Evolutionary conservation across 2,888 invertebrate genomes (phyloP).

Genomic region (Taenaris catops): DNA sequence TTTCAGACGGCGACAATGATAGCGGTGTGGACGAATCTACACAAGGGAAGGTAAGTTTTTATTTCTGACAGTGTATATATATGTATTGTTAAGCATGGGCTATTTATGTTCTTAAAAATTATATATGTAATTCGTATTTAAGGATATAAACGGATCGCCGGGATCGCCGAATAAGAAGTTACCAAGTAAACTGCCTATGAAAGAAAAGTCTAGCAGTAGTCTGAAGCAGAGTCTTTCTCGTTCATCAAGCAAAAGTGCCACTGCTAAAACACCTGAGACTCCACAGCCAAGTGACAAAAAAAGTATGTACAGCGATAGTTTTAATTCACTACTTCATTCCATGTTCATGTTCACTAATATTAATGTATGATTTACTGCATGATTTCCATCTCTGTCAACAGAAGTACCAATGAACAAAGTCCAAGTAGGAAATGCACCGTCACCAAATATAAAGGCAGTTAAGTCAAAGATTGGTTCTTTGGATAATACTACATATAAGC

Average conservation of each 20-base stretch:
- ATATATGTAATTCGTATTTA: slow-evolving; percentile 10
- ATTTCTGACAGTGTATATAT: no score
- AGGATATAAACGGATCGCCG: slow-evolving; percentile 85
- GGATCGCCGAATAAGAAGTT: slow-evolving; percentile 88
- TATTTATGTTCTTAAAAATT: no score
- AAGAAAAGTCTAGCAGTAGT: slow-evolving; percentile 69
- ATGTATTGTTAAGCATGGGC: no score
- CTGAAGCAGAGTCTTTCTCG: slow-evolving; percentile 74
- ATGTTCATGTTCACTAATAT: no score
- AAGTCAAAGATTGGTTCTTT: slow-evolving; percentile 95
- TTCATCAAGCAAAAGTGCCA: slow-evolving; percentile 81
- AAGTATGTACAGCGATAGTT: slow-evolving; percentile 84
- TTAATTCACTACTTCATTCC: no score
- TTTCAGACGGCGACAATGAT: slow-evolving; percentile 90
- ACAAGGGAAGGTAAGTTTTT: slow-evolving; percentile 86
- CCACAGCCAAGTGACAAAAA: slow-evolving; percentile 82
- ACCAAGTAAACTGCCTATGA: slow-evolving; percentile 75
- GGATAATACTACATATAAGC: slow-evolving; percentile 93
- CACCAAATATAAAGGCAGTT: slow-evolving; percentile 95
- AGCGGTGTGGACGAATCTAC: slow-evolving; percentile 91
- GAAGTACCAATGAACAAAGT: slow-evolving; percentile 96
- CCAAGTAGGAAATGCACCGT: slow-evolving; percentile 94
- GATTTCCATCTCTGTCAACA: no score
- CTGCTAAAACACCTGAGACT: slow-evolving; percentile 86
- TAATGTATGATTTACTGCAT: no score